Percentiles rank a stretch among this genome's conserved stretches.
These are phyloP conservation scores for Rhogogaster chlorosoma DNA, from an alignment of 2,888 invertebrate species.

Conservation along the genomic window DNA sequence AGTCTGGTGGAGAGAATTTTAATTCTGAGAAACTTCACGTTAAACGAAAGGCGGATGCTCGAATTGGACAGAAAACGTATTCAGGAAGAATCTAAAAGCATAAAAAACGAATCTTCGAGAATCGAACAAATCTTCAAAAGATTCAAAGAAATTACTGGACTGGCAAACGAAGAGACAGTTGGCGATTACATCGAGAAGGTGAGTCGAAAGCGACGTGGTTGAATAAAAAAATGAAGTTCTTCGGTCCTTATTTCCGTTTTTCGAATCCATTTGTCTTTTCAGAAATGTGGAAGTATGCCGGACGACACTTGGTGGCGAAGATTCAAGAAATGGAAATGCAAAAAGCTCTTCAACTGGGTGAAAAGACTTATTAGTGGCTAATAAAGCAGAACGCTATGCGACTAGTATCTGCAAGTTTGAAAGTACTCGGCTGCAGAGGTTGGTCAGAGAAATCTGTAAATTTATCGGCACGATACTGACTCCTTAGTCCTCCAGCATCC, in stretches of 20 bases:
- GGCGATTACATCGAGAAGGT: slow-evolving; percentile 21
- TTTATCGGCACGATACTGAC: slow-evolving; percentile 18
- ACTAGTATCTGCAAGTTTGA: background rate
- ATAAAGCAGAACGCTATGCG: background rate
- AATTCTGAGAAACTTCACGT: slow-evolving; percentile 15
- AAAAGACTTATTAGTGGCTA: background rate
- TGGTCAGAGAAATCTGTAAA: slow-evolving; percentile 22
- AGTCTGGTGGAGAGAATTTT: background rate
- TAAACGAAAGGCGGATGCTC: background rate
- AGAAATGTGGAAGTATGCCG: background rate
- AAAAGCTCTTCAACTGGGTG: background rate
- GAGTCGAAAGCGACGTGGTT: background rate
- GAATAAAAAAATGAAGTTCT: background rate
- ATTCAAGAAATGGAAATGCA: slow-evolving; percentile 32
- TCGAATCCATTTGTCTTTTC: background rate
- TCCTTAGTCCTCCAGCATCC: background rate
- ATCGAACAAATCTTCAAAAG: background rate
- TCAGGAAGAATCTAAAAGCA: background rate
- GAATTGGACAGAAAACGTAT: slow-evolving; percentile 10
- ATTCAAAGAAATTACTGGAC: background rate
- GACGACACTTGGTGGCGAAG: slow-evolving; percentile 29
- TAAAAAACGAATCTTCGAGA: background rate
- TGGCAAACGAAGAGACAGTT: background rate
- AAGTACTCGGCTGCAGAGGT: background rate
- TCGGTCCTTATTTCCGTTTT: background rate